Evolutionary conservation across 2,888 invertebrate genomes (phyloP).

Genomic region (Emmelina monodactyla): DNA sequence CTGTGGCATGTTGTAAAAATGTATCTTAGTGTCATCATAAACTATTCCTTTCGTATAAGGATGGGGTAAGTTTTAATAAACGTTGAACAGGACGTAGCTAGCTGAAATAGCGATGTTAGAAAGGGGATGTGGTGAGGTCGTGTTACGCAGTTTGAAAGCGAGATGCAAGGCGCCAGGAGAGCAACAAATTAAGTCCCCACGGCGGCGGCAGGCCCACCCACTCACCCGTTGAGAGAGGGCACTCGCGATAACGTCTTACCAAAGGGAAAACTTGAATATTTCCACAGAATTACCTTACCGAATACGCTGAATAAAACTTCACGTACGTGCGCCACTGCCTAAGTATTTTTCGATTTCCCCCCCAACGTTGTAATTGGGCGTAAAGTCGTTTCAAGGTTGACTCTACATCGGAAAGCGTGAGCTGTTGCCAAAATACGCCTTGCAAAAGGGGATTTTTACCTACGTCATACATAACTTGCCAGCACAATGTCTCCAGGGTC

Average conservation of each 20-base stretch:
- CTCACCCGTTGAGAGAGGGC: conserved; percentile 44
- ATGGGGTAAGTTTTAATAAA: no score
- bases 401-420: no score
- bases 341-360: conserved; percentile 43
- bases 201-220: conserved; percentile 30
- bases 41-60: no score
- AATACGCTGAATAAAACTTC: conserved; percentile 53
- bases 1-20: no score
- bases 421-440: no score
- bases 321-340: conserved; percentile 43
- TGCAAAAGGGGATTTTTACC: no score
- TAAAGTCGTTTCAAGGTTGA: conserved; percentile 34
- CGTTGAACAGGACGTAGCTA: no score
- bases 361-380: conserved; percentile 43
- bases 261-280: conserved; percentile 61
- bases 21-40: no score
- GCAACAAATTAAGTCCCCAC: conserved; percentile 65
- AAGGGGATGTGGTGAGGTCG: conserved; percentile 58
- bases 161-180: conserved; percentile 64
- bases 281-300: conserved; percentile 53
- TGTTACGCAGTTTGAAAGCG: conserved; percentile 63
- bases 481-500: no score
- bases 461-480: no score
- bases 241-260: conserved; percentile 56
- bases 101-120: no score